A percentile compares a stretch with the other conserved stretches of the same genome.
Conservation (phyloP, 2,888 invertebrate genomes). For the Busseola fusca region DNA sequence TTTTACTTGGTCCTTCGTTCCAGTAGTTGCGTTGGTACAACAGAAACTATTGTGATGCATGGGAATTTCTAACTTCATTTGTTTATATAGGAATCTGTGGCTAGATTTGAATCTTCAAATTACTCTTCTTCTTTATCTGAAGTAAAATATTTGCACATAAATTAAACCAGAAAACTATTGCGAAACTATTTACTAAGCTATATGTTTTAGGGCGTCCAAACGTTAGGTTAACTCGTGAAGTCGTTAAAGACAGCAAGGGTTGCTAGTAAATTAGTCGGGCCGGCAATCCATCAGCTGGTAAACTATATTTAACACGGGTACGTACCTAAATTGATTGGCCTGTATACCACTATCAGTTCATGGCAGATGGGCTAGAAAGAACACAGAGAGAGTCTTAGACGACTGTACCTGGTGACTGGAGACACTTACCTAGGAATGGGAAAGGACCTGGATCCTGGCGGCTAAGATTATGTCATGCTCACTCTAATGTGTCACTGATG, state of each 20-base stretch:
- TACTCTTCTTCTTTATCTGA: too few species aligned
- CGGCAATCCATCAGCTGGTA: slow-evolving; percentile 32
- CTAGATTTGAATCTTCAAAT: too few species aligned
- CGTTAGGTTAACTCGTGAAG: slow-evolving; percentile 31
- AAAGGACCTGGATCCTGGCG: too few species aligned
- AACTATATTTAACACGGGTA: slow-evolving; percentile 27
- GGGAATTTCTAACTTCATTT: slow-evolving; percentile 29
- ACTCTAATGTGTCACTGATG: too few species aligned
- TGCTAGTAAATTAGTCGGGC: slow-evolving; percentile 35
- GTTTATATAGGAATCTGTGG: slow-evolving; percentile 18
- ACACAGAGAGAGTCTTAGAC: background rate
- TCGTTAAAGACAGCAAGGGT: slow-evolving; percentile 50
- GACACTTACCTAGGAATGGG: background rate
- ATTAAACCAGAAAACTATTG: background rate
- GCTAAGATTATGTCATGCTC: too few species aligned
- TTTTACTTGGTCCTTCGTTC: slow-evolving; percentile 38
- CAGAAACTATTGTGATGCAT: slow-evolving; percentile 35
- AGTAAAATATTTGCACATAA: slow-evolving; percentile 2
- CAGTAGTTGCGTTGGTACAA: slow-evolving; percentile 39
- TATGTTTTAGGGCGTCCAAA: slow-evolving; percentile 27
- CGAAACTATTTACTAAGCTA: slow-evolving; percentile 14
- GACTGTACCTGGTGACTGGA: too few species aligned
- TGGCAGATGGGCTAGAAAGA: background rate
- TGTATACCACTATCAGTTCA: slow-evolving; percentile 8
- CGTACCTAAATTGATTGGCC: slow-evolving; percentile 35